phyloP scores from a whole-genome alignment of 2,888 invertebrate species.

The Cosmorhoe ocellata region DNA sequence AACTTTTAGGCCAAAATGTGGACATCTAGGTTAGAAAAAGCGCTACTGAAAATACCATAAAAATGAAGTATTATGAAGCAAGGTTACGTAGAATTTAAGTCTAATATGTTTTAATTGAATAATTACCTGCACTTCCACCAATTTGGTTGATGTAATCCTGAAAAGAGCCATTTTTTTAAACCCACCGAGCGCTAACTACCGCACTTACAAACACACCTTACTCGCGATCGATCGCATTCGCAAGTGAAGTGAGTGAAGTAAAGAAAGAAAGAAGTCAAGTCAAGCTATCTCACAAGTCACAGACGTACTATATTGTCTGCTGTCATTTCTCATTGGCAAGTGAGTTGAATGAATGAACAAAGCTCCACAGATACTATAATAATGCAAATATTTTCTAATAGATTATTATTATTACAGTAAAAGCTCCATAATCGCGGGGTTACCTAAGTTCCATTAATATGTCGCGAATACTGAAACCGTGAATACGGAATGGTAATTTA shows the following conservation, averaged over 20 bases:
- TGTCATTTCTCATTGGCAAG: no score
- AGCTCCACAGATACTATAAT: no score
- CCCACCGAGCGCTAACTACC: slow-evolving; percentile 66
- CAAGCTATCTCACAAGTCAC: no score
- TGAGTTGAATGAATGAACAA: no score
- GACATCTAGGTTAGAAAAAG: slow-evolving; percentile 53
- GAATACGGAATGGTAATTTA: no score
- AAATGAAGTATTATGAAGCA: slow-evolving; percentile 1
- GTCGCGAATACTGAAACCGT: no score
- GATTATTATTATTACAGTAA: no score
- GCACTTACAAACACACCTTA: slow-evolving; percentile 46
- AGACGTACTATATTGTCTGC: no score
- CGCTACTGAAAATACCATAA: slow-evolving; percentile 5
- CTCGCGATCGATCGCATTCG: slow-evolving; percentile 66
- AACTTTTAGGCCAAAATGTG: slow-evolving; percentile 53
- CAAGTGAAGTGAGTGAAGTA: slow-evolving; percentile 28
- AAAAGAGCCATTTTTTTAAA: slow-evolving; percentile 84
- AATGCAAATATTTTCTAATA: no score
- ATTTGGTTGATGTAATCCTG: slow-evolving; percentile 84
- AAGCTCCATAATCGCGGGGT: no score
- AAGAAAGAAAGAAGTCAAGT: no score
- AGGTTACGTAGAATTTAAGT: neutral
- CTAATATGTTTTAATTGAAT: neutral
- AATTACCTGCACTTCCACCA: slow-evolving; percentile 84
- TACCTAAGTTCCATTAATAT: no score